Base-by-base conservation (phyloP, 2,113 vertebrate genomes). In the Tupaia tana region DNA sequence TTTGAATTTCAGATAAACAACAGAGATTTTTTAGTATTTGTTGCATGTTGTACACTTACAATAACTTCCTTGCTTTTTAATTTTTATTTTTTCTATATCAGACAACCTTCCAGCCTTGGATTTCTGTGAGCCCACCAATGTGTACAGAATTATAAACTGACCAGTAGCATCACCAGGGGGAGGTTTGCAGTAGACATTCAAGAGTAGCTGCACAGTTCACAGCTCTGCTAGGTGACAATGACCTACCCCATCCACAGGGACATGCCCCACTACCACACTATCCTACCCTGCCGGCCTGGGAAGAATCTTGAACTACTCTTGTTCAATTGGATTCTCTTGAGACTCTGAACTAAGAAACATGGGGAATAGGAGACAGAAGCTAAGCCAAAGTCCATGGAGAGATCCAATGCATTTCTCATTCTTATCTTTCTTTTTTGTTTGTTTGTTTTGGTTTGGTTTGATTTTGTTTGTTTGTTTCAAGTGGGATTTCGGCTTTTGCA, bases 391-490 rank as follows among this genome's bases (percentile, higher is more conserved):
- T 7, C 6, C 24, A 22, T 6, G 11, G 19, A 77, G 63, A 6
- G 7, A 27, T 19, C 22, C n/a, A 71, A 43, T n/a, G 64, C 20
- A 91, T 81, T 19, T 58, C 25, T 66, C 13, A 34, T 18, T 61
- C 56, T 58, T 69, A 70, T 15, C 29, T 43, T 73, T 27, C 20
- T 31, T 61, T 22, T 77, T 63, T n/a, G 24, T 74, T 70, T 19
- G 13, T 63, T 24, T 66, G 69, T 77, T 64, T 80, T 56, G 19
- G 11, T 90, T 93, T 16, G 14, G 74, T 86, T 69, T 74, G 27
- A 22, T 80, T 79, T 90, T 61, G 12, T 82, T 74, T 78, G 69
- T 88, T 92, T 74, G 19, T 77, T 95, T 77, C 56, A 43, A 67
- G 12, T 79, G 20, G 12, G 56, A 91, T 86, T 95, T 91, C 43